Base-by-base conservation (phyloP, 23 tunicate species). In the Halocynthia aurantium region DNA sequence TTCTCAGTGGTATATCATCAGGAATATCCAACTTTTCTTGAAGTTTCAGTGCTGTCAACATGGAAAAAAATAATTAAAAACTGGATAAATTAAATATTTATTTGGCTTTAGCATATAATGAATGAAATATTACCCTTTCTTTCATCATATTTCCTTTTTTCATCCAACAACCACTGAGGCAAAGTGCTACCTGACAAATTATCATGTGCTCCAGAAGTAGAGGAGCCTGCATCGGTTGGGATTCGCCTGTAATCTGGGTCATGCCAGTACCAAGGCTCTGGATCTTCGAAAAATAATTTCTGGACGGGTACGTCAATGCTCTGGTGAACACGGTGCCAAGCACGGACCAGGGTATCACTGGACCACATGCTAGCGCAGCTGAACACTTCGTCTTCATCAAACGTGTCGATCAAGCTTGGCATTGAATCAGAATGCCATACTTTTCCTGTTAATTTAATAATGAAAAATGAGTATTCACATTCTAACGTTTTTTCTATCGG, bases 351-450 rank as follows among this genome's bases (percentile, higher is more conserved):
- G 6, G 77, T 66, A 0, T 55, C 52, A 13, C 72, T 52, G 11
- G 93, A 77, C 86, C 86, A 87, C 83, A 87, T 53, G 80, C 83
- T 81, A 52, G 93, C 93, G 74, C 93, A 87, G 53, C 93, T 87
- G 57, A 82, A 66, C 57, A 17, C 51, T 52, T 50, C 56, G 51
- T 52, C 57, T 31, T 20, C 10, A 31, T 31, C 44, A 31, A 31
- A 31, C 4, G 44, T 31, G 44, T 31, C 44, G 21, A 10, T 31
- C 52, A 10, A 49, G 7, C 10, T 61, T 6, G 54, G 58, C 6
- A 17, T 61, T 50, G 72, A 61, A 70, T 66, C 13, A 9, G 80
- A 60, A 0, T 50, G 20, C 70, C 51, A 56, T 10, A 49, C 22
- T 10, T 15, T 49, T 65, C 64, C n/a, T 58, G 64, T n/a, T 15